phyloP scores from a whole-genome alignment of 2,797 vertebrate species.

The Botia kubotai region DNA sequence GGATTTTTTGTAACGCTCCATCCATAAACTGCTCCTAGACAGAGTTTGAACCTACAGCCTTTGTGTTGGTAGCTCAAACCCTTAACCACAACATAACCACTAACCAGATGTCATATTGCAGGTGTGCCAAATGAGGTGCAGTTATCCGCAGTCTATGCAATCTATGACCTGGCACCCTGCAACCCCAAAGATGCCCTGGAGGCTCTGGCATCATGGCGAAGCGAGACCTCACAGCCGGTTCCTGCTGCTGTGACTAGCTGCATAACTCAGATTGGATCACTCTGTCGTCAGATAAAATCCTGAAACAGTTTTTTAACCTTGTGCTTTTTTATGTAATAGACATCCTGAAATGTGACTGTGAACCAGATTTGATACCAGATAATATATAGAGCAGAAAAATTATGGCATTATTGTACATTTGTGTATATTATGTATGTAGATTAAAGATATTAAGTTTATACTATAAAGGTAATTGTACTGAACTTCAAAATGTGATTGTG shows the following conservation, averaged over 20 bases:
- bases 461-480: conserved; percentile 23
- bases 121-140: conserved; percentile 92
- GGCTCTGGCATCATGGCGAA: conserved; percentile 83
- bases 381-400: not conserved
- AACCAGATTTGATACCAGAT: not conserved
- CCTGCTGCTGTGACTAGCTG: conserved; percentile 81
- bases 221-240: conserved; percentile 69
- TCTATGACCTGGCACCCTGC: conserved; percentile 89
- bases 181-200: conserved; percentile 84
- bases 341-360: not conserved
- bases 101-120: conserved; percentile 58
- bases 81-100: not conserved
- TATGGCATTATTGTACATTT: not conserved
- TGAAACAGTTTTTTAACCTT: conserved; percentile 7
- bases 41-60: not conserved
- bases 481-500: not conserved
- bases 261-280: conserved; percentile 82
- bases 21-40: too few species aligned
- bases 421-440: conserved; percentile 41
- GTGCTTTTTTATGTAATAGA: not conserved
- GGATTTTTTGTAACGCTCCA: too few species aligned
- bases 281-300: conserved; percentile 73
- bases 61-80: not conserved
- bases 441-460: conserved; percentile 36
- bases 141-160: conserved; percentile 88